phyloP scores from a whole-genome alignment of 2,113 vertebrate genomes.

The Myrmophylax atrothorax region DNA sequence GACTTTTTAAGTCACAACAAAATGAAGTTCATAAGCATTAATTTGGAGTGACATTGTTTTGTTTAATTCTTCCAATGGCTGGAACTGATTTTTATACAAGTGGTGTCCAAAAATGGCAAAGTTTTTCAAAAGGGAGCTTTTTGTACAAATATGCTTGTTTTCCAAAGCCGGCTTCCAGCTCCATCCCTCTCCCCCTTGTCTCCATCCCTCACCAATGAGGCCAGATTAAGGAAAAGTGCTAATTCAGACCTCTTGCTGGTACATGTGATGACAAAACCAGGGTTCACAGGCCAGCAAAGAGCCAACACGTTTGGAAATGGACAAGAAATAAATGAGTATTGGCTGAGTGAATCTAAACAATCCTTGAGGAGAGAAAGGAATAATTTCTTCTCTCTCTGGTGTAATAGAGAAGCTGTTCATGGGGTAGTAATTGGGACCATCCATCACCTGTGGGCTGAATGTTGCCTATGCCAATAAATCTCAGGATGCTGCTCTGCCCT shows the following conservation, averaged over 20 bases:
- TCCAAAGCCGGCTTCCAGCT: neutral
- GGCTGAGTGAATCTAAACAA: neutral
- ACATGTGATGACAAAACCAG: neutral
- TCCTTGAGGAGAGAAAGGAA: neutral
- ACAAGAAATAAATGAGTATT: neutral
- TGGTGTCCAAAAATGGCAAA: neutral
- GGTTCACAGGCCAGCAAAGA: neutral
- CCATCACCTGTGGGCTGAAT: neutral
- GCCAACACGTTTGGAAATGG: neutral
- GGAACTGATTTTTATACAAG: neutral
- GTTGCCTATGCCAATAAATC: accelerated
- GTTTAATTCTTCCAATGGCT: conserved; percentile 3
- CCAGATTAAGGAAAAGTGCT: neutral
- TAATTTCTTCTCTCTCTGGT: neutral
- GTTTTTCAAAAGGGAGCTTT: neutral
- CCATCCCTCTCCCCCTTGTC: neutral
- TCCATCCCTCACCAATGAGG: neutral
- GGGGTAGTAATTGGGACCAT: neutral
- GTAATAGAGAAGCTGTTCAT: accelerated
- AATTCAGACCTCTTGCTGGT: neutral
- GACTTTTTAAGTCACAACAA: conserved; percentile 8
- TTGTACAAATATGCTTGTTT: neutral
- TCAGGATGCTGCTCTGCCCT: neutral
- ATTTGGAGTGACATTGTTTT: neutral
- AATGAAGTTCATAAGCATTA: conserved; percentile 11